A percentile compares a stretch with the other conserved stretches of the same genome.
Conservation (phyloP, 1,140 invertebrate species). For the Paraescarpia echinospica region DNA sequence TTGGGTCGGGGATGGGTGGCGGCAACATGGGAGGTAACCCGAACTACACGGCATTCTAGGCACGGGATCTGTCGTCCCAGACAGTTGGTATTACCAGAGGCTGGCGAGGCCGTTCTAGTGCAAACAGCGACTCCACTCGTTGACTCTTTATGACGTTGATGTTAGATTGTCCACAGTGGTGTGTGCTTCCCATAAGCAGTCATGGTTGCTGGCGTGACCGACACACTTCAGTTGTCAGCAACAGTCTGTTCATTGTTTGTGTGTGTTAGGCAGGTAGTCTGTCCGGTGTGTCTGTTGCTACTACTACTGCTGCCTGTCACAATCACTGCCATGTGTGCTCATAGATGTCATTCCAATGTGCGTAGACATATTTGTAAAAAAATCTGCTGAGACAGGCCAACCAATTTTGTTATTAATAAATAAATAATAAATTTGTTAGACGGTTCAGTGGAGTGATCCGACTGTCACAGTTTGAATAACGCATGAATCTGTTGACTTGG, state of each 20-base stretch:
- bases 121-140: not conserved
- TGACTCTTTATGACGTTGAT: not conserved
- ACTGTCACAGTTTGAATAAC: not conserved
- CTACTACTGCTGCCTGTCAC: not conserved
- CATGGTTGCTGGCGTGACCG: not conserved
- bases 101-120: not conserved
- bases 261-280: not conserved
- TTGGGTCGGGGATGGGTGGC: constrained; percentile 28
- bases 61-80: not conserved
- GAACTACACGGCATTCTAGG: constrained; percentile 1
- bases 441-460: not conserved
- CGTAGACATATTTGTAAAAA: not conserved
- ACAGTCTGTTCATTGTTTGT: not conserved
- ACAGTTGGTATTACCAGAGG: not conserved
- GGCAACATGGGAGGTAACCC: constrained; percentile 27
- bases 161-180: not conserved
- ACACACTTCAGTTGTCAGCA: not conserved
- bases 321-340: not conserved
- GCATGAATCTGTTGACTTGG: too few relatives aligned
- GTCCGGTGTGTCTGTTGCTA: not conserved
- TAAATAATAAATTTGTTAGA: not conserved
- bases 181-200: not conserved
- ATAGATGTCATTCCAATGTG: not conserved
- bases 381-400: not conserved
- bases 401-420: not conserved